These are phyloP conservation scores for Tenthredo mesomela DNA, from an alignment of 2,888 invertebrate species.

Conservation along the genomic window DNA sequence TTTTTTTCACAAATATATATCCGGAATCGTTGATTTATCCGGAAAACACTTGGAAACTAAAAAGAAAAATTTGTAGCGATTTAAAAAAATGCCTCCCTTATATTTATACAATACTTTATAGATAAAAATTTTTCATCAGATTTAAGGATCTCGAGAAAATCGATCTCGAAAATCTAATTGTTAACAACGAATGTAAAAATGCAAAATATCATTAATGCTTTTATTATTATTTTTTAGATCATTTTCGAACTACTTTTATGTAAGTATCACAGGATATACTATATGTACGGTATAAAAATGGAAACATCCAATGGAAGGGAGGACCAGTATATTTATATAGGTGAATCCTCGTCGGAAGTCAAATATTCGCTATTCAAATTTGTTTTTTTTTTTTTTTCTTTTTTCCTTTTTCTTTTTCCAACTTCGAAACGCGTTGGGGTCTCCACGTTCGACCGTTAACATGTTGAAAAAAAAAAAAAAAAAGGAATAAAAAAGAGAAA, in stretches of 20 bases:
- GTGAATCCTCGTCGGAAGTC: background rate
- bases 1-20: background rate
- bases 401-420: background rate
- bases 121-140: too few relatives aligned
- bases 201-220: background rate
- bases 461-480: background rate
- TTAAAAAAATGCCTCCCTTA: background rate
- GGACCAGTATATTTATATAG: background rate
- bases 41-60: background rate
- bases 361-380: constrained; percentile 40
- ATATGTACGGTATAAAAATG: constrained; percentile 1
- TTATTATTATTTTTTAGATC: background rate
- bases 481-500: background rate
- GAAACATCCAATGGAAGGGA: background rate
- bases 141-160: too few relatives aligned
- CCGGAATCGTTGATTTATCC: background rate
- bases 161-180: too few relatives aligned
- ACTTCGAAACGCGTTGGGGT: constrained; percentile 6
- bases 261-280: constrained; percentile 1
- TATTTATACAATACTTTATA: too few relatives aligned
- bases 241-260: background rate
- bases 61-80: background rate
- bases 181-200: too few relatives aligned
- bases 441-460: constrained; percentile 4
- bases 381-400: background rate